phyloP scores from a whole-genome alignment of 2,888 invertebrate species.

The Dasypogon diadema region DNA sequence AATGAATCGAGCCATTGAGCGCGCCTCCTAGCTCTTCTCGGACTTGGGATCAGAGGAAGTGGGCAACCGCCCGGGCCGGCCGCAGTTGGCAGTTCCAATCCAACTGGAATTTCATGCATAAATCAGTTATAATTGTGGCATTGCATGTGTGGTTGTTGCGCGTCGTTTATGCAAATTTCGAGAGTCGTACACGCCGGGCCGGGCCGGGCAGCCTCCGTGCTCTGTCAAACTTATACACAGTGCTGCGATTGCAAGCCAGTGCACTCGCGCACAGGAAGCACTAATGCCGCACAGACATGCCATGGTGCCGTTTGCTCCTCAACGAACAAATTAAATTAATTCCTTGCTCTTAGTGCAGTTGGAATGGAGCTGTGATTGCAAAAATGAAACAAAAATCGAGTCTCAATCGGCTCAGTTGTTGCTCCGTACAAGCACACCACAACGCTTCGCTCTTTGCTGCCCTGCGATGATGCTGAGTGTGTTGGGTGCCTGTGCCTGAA shows the following conservation, averaged over 20 bases:
- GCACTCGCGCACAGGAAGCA: slow-evolving; percentile 46
- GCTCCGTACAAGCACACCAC: background rate
- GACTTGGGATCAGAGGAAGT: background rate
- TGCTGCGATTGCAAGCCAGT: slow-evolving; percentile 19
- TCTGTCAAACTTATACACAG: slow-evolving; percentile 18
- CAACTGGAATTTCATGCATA: slow-evolving; percentile 38
- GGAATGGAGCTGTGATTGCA: slow-evolving; percentile 37
- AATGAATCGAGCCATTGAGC: too few species aligned
- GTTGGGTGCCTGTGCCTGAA: background rate
- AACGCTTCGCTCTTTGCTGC: background rate
- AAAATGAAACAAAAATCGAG: slow-evolving; percentile 40
- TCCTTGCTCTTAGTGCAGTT: slow-evolving; percentile 38
- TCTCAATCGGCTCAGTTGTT: background rate
- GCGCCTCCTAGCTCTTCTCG: slow-evolving; percentile 29
- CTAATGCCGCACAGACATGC: slow-evolving; percentile 47
- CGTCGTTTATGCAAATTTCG: slow-evolving; percentile 44
- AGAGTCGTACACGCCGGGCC: slow-evolving; percentile 29
- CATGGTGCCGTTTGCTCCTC: slow-evolving; percentile 47
- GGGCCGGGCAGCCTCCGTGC: background rate
- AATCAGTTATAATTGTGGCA: slow-evolving; percentile 42
- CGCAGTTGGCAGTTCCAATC: too few species aligned
- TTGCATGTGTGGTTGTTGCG: slow-evolving; percentile 38
- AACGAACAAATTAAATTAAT: slow-evolving; percentile 47
- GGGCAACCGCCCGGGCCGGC: background rate
- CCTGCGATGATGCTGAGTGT: background rate